Conservation (phyloP, 2,113 vertebrate genomes). For the Oryzias melastigma region DNA sequence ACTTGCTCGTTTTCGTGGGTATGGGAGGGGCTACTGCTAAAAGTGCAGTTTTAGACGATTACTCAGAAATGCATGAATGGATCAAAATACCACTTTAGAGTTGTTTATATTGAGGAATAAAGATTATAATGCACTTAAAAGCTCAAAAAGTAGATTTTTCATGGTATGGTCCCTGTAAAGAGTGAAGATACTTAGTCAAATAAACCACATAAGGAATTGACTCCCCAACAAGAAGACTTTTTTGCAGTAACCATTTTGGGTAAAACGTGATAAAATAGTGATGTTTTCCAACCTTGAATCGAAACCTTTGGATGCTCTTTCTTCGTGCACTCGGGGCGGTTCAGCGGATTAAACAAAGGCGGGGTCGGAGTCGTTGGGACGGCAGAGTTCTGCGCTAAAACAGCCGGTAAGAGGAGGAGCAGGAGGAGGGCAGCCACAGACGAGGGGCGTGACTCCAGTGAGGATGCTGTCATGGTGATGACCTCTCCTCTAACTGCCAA, state of each 20-base stretch:
- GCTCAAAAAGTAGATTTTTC: no score
- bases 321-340: constrained; percentile 79
- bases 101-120: no score
- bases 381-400: constrained; percentile 74
- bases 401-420: constrained; percentile 74
- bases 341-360: constrained; percentile 48
- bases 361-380: constrained; percentile 56
- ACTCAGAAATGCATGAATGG: no score
- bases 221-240: no score
- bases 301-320: constrained; percentile 91
- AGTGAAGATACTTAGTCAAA: no score
- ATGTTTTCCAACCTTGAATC: constrained; percentile 86
- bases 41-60: no score
- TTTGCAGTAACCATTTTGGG: neutral
- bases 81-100: no score
- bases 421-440: constrained; percentile 79
- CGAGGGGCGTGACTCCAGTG: constrained; percentile 77
- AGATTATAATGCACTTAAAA: no score
- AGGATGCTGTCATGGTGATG: constrained; percentile 86
- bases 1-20: no score
- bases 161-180: no score
- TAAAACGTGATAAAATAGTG: neutral
- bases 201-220: no score
- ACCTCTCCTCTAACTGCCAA: constrained; percentile 82
- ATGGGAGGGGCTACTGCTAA: no score